Conservation (phyloP, 2,888 invertebrate species). For the Platycnemis pennipes region DNA sequence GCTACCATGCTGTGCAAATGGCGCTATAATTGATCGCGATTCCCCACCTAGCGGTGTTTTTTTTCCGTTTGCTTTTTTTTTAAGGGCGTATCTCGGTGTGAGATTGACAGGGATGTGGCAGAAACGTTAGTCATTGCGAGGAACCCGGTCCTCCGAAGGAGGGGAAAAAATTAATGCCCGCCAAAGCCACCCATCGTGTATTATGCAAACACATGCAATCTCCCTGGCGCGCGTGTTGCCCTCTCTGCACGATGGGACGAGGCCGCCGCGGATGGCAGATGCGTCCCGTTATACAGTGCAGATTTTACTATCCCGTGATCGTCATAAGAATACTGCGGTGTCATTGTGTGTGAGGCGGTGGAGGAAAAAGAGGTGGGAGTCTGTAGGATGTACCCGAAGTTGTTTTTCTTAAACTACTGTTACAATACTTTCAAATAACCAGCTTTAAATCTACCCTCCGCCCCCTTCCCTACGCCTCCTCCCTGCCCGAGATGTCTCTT, state of each 20-base stretch:
- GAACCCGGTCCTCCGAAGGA: background rate
- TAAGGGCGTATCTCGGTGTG: background rate
- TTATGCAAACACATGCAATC: constrained; percentile 18
- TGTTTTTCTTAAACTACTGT: too few species aligned
- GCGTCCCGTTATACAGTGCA: background rate
- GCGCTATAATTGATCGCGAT: constrained; percentile 18
- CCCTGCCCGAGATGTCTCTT: too few species aligned
- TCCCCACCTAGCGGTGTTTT: background rate
- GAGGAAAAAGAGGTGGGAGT: background rate
- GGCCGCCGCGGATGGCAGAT: background rate
- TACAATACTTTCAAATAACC: too few species aligned
- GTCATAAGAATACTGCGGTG: background rate
- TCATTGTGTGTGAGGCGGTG: background rate
- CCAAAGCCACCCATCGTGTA: background rate
- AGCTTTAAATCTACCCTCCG: too few species aligned
- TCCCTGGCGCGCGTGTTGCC: background rate
- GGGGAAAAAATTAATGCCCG: background rate
- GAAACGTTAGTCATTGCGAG: constrained; percentile 18
- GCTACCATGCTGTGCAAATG: constrained; percentile 46
- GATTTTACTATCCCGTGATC: background rate
- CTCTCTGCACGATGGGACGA: background rate
- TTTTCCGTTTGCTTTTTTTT: background rate
- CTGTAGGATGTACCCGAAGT: too few species aligned
- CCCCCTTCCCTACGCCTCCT: too few species aligned
- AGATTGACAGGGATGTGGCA: constrained; percentile 1